phyloP scores from a whole-genome alignment of 1,140 invertebrate species.

The Paracyclopina nana region DNA sequence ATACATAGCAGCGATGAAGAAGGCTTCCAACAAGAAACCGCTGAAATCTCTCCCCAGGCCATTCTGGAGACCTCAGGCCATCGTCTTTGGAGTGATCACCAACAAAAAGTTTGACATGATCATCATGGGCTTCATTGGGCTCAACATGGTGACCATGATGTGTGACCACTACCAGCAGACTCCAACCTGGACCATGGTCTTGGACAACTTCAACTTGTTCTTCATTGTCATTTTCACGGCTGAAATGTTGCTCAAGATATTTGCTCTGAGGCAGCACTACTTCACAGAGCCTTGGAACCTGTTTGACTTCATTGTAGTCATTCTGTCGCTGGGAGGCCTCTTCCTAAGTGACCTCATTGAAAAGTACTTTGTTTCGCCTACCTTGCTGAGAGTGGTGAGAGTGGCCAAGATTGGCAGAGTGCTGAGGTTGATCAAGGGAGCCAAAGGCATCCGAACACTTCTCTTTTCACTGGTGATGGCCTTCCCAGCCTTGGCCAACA shows the following conservation, averaged over 20 bases:
- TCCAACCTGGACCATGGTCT: slow-evolving; percentile 50
- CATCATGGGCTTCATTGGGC: slow-evolving; percentile 94
- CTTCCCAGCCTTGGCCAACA: slow-evolving; percentile 91
- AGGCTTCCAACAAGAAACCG: slow-evolving; percentile 94
- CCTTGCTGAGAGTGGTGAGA: slow-evolving; percentile 73
- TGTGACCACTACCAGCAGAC: slow-evolving; percentile 82
- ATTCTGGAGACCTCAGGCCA: slow-evolving; percentile 81
- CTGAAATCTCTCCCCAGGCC: slow-evolving; percentile 92
- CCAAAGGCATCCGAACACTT: slow-evolving; percentile 88
- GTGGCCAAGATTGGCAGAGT: slow-evolving; percentile 94
- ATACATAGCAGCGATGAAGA: slow-evolving; percentile 99
- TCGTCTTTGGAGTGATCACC: slow-evolving; percentile 89
- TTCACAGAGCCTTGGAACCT: slow-evolving; percentile 98
- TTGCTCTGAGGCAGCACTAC: slow-evolving; percentile 88
- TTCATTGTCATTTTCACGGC: slow-evolving; percentile 96
- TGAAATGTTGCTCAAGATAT: slow-evolving; percentile 92
- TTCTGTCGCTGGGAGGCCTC: slow-evolving; percentile 45
- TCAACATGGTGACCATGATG: slow-evolving; percentile 73
- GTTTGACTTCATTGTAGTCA: slow-evolving; percentile 75
- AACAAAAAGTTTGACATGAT: slow-evolving; percentile 99
- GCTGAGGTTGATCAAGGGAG: slow-evolving; percentile 84
- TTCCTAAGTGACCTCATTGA: slow-evolving; percentile 86
- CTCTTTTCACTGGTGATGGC: slow-evolving; percentile 95
- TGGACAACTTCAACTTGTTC: slow-evolving; percentile 82
- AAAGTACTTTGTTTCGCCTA: slow-evolving; percentile 93